These are phyloP conservation scores for Orcinus orca DNA, from an alignment of 2,113 vertebrate species.

Conservation along the genomic window DNA sequence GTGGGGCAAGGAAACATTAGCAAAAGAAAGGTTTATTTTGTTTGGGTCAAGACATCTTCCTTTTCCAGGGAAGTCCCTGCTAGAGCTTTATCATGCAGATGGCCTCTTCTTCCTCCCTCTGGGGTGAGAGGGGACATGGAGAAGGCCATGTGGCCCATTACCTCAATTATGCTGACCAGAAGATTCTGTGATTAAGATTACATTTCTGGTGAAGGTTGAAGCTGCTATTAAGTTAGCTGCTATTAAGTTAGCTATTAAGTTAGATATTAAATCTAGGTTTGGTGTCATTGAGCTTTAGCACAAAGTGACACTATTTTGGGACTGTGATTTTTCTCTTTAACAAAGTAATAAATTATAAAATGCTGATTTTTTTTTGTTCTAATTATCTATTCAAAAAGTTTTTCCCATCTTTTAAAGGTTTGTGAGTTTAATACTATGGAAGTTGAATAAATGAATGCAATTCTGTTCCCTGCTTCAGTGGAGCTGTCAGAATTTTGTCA, in stretches of 20 bases:
- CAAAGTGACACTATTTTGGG: background rate
- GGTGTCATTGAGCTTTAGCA: background rate
- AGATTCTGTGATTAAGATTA: background rate
- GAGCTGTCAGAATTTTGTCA: slow-evolving; percentile 81
- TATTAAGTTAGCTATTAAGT: too few relatives aligned
- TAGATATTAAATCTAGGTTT: background rate
- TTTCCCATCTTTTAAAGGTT: slow-evolving; percentile 74
- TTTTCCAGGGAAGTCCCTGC: too few relatives aligned
- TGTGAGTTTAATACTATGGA: slow-evolving; percentile 81
- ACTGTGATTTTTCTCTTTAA: background rate
- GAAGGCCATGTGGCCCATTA: background rate
- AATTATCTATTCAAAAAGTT: slow-evolving; percentile 66
- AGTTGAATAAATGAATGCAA: slow-evolving; percentile 82
- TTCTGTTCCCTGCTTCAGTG: slow-evolving; percentile 83
- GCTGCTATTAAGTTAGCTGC: background rate
- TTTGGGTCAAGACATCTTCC: background rate
- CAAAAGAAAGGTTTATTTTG: background rate
- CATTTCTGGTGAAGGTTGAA: background rate
- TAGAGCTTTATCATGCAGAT: background rate
- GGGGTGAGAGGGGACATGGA: background rate
- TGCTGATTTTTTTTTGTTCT: background rate
- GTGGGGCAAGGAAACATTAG: background rate
- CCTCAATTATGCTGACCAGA: background rate
- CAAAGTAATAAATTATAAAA: background rate
- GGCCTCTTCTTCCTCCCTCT: background rate